A percentile compares a stretch with the other conserved stretches of the same genome.
phyloP scores from a whole-genome alignment of 2,797 vertebrate species.

The Halcyon smyrnensis region DNA sequence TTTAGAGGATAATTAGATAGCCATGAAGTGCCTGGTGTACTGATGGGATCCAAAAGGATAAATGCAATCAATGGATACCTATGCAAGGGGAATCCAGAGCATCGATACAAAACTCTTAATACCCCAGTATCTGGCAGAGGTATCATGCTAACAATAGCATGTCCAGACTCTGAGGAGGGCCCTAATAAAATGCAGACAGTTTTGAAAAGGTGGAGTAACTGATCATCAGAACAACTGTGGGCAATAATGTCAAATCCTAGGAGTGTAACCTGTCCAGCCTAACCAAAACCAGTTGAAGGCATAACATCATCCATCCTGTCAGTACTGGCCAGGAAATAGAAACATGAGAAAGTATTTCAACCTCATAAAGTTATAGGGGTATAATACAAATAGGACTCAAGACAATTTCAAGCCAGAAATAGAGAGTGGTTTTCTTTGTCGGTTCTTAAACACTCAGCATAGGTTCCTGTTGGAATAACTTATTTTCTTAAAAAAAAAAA shows the following conservation, averaged over 20 bases:
- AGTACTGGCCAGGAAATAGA: not conserved
- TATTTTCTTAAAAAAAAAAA: not conserved
- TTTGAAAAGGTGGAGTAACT: not conserved
- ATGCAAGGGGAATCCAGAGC: not conserved
- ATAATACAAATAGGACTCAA: not conserved
- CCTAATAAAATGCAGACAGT: not conserved
- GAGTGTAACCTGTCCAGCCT: not conserved
- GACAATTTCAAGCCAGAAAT: not conserved
- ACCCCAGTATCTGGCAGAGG: not conserved
- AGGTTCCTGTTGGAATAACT: not conserved
- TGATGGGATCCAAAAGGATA: not conserved
- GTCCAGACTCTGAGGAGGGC: not conserved
- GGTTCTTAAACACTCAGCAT: not conserved
- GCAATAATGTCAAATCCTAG: not conserved
- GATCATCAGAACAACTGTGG: not conserved
- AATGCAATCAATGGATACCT: not conserved
- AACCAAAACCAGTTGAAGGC: not conserved
- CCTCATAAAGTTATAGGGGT: not conserved
- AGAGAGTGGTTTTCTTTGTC: not conserved
- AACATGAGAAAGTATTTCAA: not conserved
- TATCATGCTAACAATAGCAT: not conserved
- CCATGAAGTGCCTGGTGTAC: not conserved
- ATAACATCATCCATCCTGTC: not conserved
- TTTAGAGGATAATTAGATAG: not conserved
- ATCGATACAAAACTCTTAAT: accelerated